Evolutionary conservation across 2,888 invertebrate species (phyloP).

Genomic region (Invenusta paracnida): DNA sequence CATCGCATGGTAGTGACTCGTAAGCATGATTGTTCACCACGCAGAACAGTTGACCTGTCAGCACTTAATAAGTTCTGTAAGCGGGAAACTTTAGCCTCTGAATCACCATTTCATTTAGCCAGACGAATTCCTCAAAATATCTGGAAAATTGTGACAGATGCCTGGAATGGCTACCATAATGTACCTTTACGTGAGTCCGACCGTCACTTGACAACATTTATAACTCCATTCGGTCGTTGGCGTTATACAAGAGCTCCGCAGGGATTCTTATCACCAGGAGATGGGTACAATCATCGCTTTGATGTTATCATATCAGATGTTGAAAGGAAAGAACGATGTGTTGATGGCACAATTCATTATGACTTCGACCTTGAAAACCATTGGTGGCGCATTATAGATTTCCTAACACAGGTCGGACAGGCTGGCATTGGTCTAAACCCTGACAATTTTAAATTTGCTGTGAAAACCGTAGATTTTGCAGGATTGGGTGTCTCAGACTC

Average conservation of each 20-base stretch:
- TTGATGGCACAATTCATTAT: constrained; percentile 4
- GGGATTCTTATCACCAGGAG: constrained; percentile 43
- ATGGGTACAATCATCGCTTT: constrained; percentile 47
- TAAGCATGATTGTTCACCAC: background rate
- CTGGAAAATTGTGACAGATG: constrained; percentile 46
- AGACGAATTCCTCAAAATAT: constrained; percentile 45
- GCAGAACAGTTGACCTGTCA: background rate
- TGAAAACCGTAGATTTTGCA: background rate
- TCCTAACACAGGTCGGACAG: background rate
- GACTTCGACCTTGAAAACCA: constrained; percentile 4
- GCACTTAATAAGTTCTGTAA: background rate
- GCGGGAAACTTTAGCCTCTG: background rate
- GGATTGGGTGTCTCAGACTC: background rate
- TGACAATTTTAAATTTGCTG: constrained; percentile 15
- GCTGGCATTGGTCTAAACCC: background rate
- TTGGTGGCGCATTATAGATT: constrained; percentile 14
- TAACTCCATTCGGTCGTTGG: constrained; percentile 45
- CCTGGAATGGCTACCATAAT: constrained; percentile 45
- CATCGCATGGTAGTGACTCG: background rate
- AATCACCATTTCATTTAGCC: constrained; percentile 45
- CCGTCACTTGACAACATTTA: constrained; percentile 43
- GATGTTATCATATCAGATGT: constrained; percentile 44
- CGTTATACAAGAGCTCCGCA: constrained; percentile 46
- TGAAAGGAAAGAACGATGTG: constrained; percentile 45
- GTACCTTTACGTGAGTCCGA: constrained; percentile 45